phyloP scores from a whole-genome alignment of 2,113 vertebrate genomes.

The Tapirus terrestris region DNA sequence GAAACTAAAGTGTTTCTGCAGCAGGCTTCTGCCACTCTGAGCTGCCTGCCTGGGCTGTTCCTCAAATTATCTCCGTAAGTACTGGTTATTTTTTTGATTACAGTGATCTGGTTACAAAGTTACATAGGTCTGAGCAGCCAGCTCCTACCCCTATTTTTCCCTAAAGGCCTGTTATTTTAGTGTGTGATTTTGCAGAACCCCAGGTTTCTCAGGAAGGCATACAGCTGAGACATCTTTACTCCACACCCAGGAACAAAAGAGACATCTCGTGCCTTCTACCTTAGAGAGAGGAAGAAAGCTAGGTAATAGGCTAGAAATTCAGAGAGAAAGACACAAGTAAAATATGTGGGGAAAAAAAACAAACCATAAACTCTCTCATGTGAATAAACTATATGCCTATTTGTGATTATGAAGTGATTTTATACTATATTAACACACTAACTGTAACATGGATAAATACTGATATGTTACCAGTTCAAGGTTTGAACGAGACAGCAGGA shows the following conservation, averaged over 20 bases:
- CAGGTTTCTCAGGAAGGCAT: background rate
- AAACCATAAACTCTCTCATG: background rate
- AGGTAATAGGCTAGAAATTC: background rate
- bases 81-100: background rate
- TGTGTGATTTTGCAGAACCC: background rate
- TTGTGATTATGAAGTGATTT: background rate
- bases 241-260: background rate
- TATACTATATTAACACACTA: background rate
- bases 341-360: background rate
- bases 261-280: background rate
- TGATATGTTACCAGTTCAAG: background rate
- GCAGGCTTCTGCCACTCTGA: too few relatives aligned
- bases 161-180: background rate
- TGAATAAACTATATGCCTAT: background rate
- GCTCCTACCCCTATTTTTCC: background rate
- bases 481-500: background rate
- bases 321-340: constrained; percentile 5
- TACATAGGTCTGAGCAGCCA: background rate
- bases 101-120: background rate
- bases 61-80: background rate
- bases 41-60: background rate
- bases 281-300: background rate
- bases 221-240: background rate
- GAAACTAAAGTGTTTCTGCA: background rate
- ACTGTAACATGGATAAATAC: background rate